Percentiles rank a stretch among this genome's conserved stretches.
Conservation (phyloP, 2,113 vertebrate species). For the Panurus biarmicus region DNA sequence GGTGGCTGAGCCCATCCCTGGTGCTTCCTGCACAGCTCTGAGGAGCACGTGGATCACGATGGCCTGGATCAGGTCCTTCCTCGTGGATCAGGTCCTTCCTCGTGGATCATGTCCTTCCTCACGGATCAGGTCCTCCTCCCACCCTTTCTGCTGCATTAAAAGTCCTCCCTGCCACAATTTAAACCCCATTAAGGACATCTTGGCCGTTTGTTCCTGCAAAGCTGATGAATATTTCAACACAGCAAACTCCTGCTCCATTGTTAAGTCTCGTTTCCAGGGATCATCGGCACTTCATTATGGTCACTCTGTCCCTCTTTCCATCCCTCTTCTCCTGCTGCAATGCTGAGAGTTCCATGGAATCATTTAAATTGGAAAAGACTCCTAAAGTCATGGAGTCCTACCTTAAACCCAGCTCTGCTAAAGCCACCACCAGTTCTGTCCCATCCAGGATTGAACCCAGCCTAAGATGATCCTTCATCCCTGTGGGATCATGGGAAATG, state of each 20-base stretch:
- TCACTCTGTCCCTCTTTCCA: neutral
- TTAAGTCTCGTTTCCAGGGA: neutral
- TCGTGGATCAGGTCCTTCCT: neutral
- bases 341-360: neutral
- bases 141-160: neutral
- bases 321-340: neutral
- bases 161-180: accelerated
- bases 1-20: neutral
- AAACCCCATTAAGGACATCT: neutral
- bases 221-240: neutral
- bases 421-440: accelerated
- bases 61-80: neutral
- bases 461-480: neutral
- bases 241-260: neutral
- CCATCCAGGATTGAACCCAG: accelerated
- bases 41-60: accelerated
- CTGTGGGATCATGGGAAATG: accelerated
- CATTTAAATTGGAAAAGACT: neutral
- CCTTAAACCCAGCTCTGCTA: neutral
- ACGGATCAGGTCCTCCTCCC: neutral
- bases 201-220: accelerated
- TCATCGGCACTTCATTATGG: neutral
- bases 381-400: accelerated
- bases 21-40: accelerated
- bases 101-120: neutral